phyloP scores from a whole-genome alignment of 2,113 vertebrate species.

The Ivindomyrus marchei region DNA sequence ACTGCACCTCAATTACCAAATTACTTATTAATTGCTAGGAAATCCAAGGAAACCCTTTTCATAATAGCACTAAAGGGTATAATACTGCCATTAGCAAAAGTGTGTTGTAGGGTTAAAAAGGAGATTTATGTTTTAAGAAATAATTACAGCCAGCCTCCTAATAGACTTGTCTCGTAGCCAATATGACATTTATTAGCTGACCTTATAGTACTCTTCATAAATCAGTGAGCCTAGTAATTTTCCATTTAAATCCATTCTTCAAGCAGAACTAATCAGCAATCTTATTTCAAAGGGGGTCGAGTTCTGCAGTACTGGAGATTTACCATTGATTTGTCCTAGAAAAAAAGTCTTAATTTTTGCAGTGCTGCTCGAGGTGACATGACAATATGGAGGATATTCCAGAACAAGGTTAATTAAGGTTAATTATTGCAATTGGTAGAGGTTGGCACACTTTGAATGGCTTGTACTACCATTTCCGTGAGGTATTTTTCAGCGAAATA shows the following conservation, averaged over 20 bases:
- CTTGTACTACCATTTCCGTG: not conserved
- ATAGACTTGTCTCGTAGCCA: constrained; percentile 54
- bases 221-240: constrained; percentile 56
- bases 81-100: constrained; percentile 47
- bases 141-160: constrained; percentile 54
- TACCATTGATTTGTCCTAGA: constrained; percentile 31
- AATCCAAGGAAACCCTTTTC: constrained; percentile 30
- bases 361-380: constrained; percentile 31
- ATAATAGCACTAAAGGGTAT: constrained; percentile 47
- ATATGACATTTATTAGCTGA: constrained; percentile 58
- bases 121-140: constrained; percentile 58
- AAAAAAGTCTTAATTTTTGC: constrained; percentile 28
- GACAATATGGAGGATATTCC: constrained; percentile 35
- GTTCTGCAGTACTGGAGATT: constrained; percentile 26
- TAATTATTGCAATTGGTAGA: constrained; percentile 45
- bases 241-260: constrained; percentile 50
- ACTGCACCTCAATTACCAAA: constrained; percentile 27
- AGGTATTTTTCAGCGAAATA: not conserved
- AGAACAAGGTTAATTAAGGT: constrained; percentile 52
- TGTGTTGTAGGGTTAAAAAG: constrained; percentile 43
- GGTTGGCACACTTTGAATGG: constrained; percentile 36
- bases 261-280: constrained; percentile 59
- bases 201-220: constrained; percentile 63
- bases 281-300: constrained; percentile 44
- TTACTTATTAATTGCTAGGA: constrained; percentile 38